Evolutionary conservation across 2,888 invertebrate species (phyloP).

Genomic region (Quadriops clusia): DNA sequence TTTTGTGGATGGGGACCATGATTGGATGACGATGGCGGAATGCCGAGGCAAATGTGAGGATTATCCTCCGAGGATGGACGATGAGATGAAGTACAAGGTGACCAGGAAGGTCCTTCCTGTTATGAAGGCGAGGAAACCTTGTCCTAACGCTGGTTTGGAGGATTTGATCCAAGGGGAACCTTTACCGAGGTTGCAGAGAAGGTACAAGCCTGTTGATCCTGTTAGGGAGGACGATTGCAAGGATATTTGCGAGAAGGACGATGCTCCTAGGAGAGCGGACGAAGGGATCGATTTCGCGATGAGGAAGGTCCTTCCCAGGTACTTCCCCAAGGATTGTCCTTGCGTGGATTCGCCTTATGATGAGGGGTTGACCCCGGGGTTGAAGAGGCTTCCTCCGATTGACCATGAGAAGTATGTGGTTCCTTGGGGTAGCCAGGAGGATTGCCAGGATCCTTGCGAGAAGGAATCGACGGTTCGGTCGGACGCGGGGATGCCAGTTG

Average conservation of each 20-base stretch:
- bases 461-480: background rate
- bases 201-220: background rate
- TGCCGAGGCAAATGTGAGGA: slow-evolving; percentile 3
- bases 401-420: background rate
- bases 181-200: no score
- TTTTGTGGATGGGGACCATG: slow-evolving; percentile 6
- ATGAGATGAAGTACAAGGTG: slow-evolving; percentile 9
- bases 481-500: background rate
- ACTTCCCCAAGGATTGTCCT: slow-evolving; percentile 1
- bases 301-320: slow-evolving; percentile 5
- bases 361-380: background rate
- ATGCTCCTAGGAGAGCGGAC: slow-evolving; percentile 2
- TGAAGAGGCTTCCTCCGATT: slow-evolving; percentile 3
- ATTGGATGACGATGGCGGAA: background rate
- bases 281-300: slow-evolving; percentile 1
- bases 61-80: slow-evolving; percentile 11
- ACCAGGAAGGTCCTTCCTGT: slow-evolving; percentile 11
- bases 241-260: slow-evolving; percentile 1
- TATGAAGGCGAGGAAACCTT: slow-evolving; percentile 2
- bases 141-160: background rate
- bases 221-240: slow-evolving; percentile 5
- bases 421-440: background rate
- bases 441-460: background rate
- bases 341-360: background rate
- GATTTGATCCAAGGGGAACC: no score